phyloP scores from a whole-genome alignment of 2,113 vertebrate species.

The Periophthalmodon schlosseri region DNA sequence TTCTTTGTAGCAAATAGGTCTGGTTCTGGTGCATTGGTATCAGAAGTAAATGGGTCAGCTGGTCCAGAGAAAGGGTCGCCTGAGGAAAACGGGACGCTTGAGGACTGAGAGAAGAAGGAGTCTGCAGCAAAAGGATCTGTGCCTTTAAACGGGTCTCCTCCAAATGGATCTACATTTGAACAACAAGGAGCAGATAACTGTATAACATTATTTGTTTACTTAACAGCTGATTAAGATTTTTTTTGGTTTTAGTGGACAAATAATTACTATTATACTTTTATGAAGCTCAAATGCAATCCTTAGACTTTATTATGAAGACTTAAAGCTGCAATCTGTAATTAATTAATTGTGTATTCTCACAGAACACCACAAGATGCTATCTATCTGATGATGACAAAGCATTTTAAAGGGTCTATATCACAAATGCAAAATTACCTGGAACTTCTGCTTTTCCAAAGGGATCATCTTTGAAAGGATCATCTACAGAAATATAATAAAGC shows the following conservation, averaged over 20 bases:
- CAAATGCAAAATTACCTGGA: slow-evolving; percentile 73
- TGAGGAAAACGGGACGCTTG: slow-evolving; percentile 78
- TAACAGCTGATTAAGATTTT: no score
- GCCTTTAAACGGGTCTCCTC: slow-evolving; percentile 95
- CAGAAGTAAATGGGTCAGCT: slow-evolving; percentile 67
- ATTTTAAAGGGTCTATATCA: neutral
- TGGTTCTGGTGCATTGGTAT: slow-evolving; percentile 57
- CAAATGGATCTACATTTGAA: slow-evolving; percentile 86
- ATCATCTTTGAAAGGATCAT: slow-evolving; percentile 96
- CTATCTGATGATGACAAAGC: no score
- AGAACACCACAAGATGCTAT: no score
- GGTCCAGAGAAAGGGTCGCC: slow-evolving; percentile 79
- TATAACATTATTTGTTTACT: no score
- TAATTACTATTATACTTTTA: no score
- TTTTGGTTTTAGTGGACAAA: no score
- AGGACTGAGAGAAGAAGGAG: slow-evolving; percentile 86
- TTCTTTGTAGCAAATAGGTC: slow-evolving; percentile 64
- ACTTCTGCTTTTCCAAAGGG: slow-evolving; percentile 89
- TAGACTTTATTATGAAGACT: no score
- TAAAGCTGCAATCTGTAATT: no score
- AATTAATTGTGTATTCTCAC: no score
- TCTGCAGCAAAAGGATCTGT: slow-evolving; percentile 95
- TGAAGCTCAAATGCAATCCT: no score
- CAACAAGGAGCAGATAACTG: neutral
- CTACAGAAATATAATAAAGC: slow-evolving; percentile 64